Evolutionary conservation across 2,797 vertebrate genomes (phyloP), one percentile per base, ranked within the genome.

Genomic region (Rousettus madagascariensis): DNA sequence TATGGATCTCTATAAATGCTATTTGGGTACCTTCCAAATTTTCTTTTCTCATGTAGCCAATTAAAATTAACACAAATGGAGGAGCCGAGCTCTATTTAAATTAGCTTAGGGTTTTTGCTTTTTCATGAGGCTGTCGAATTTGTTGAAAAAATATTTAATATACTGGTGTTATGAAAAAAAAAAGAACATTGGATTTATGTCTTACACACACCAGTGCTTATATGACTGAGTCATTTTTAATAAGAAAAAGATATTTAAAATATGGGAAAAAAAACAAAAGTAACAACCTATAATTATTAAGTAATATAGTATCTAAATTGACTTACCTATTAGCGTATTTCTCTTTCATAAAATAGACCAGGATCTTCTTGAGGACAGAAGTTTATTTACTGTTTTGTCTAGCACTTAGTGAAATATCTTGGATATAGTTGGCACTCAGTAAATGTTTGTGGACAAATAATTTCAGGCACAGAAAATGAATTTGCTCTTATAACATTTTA

Each of bases 1-100:
- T 88, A 82, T 69, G 61, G 93, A 78, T 49, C 66, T 78, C 77
- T 85, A 79, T 63, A 96, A 96, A 91, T 95, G 13, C n/a, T 92
- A 72, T 51, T 82, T 92, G 51, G 46, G 20, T 28, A 2, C 71
- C 11, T 75, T 88, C 78, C 59, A 92, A 88, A 66, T 28, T 86
- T 95, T 84, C 6, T 75, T 91, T 92, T 88, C 61, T 85, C 53
- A n/a, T 65, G 22, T 57, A 85, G 3, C 11, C 69, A 33, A 33
- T 93, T 90, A 88, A 83, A 83, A 92, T 71, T 57, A 95, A 75
- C 17, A 26, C 43, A 86, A 43, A 86, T 61, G 8, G 36, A 96
- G 13, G n/a, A 78, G 26, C 80, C 97, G 41, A 46, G 3, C 2
- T 53, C 63, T 36, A 80, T 33, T 74, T 72, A 91, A 93, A 8